A percentile compares a stretch with the other conserved stretches of the same genome.
These are phyloP conservation scores for Xenus cinereus DNA, from an alignment of 2,113 vertebrate species.

Conservation along the genomic window DNA sequence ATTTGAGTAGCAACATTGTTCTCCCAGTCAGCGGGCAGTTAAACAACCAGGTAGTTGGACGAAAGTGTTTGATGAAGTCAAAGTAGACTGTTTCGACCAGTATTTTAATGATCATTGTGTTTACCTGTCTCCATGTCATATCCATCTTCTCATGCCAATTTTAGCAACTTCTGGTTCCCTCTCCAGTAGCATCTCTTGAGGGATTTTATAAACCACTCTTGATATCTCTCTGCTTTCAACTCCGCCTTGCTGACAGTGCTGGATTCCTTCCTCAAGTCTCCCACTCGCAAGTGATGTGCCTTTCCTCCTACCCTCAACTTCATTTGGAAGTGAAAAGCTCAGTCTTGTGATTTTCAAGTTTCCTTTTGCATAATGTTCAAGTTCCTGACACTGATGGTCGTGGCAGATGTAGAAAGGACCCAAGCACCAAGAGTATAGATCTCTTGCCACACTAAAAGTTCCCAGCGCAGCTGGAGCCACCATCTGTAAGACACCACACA, in stretches of 20 bases:
- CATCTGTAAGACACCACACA: background rate
- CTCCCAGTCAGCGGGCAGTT: background rate
- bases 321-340: background rate
- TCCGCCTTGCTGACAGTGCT: background rate
- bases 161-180: background rate
- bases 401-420: background rate
- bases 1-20: conserved; percentile 16
- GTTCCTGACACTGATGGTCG: background rate
- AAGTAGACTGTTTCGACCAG: background rate
- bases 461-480: background rate
- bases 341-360: background rate
- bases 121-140: background rate
- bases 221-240: background rate
- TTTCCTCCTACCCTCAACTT: background rate
- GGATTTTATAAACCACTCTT: background rate
- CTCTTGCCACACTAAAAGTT: background rate
- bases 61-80: background rate
- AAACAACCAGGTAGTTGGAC: background rate
- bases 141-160: background rate
- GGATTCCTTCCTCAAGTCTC: background rate
- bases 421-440: background rate
- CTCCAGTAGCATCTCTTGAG: background rate
- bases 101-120: background rate
- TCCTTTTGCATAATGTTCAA: background rate
- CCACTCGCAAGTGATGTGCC: background rate